A percentile compares a stretch with the other conserved stretches of the same genome.
Evolutionary conservation across 2,888 invertebrate genomes (phyloP).

Genomic region (Cryptus viduatorius): DNA sequence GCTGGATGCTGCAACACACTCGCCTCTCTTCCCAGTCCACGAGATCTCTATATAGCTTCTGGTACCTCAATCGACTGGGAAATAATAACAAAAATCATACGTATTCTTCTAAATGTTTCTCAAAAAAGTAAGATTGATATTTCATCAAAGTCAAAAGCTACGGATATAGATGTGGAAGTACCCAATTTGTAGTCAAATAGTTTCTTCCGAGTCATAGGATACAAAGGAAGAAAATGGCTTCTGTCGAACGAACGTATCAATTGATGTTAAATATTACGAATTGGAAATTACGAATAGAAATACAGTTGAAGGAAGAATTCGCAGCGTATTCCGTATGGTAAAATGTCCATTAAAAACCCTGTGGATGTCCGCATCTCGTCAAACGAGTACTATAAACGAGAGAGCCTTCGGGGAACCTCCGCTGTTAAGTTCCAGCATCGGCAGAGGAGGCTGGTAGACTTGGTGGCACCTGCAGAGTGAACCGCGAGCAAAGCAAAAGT

Average conservation of each 20-base stretch:
- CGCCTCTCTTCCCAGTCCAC: constrained; percentile 34
- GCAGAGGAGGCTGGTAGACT: constrained; percentile 53
- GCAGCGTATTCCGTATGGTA: constrained; percentile 28
- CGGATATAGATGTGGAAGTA: neutral
- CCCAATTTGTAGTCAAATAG: neutral
- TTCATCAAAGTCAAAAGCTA: neutral
- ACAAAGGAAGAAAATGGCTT: neutral
- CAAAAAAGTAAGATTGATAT: neutral
- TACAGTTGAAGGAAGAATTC: constrained; percentile 41
- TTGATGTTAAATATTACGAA: neutral
- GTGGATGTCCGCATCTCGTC: constrained; percentile 62
- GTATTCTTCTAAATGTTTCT: neutral
- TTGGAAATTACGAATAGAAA: neutral
- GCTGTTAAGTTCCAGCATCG: constrained; percentile 34
- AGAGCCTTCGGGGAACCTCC: constrained; percentile 34
- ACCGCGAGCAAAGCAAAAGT: constrained; percentile 53
- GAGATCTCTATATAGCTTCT: constrained; percentile 1
- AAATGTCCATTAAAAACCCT: constrained; percentile 34
- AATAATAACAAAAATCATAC: constrained; percentile 21
- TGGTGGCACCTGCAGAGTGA: constrained; percentile 61
- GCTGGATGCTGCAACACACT: constrained; percentile 74
- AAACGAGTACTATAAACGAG: constrained; percentile 66
- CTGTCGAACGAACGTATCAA: neutral
- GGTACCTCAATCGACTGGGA: constrained; percentile 52
- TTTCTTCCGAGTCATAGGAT: neutral